phyloP scores from a whole-genome alignment of 2,888 invertebrate genomes.

The Cheilosia variabilis region DNA sequence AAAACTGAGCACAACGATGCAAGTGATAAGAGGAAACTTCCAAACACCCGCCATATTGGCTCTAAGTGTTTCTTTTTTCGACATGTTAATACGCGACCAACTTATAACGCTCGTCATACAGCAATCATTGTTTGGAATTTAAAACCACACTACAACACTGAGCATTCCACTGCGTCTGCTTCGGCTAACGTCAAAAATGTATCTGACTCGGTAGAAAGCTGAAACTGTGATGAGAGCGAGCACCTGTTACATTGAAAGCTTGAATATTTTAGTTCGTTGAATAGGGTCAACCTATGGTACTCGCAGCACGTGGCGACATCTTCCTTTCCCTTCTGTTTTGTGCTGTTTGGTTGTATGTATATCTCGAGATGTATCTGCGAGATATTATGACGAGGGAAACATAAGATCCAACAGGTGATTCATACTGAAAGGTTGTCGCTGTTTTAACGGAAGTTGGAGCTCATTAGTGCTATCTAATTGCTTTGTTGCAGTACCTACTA shows the following conservation, averaged over 20 bases:
- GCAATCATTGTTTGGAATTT: not conserved
- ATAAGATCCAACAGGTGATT: no score
- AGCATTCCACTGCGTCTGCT: constrained; percentile 2
- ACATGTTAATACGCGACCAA: not conserved
- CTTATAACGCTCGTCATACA: not conserved
- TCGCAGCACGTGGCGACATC: not conserved
- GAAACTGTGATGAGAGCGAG: constrained; percentile 4
- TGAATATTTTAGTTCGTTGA: constrained; percentile 2
- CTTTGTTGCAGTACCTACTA: no score
- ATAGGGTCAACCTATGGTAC: constrained; percentile 21
- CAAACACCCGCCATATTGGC: constrained; percentile 18
- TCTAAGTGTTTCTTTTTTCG: not conserved
- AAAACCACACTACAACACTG: not conserved
- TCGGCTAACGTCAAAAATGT: constrained; percentile 9
- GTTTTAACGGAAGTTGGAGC: no score
- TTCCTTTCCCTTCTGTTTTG: not conserved
- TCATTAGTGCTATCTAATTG: no score
- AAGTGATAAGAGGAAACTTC: constrained; percentile 3
- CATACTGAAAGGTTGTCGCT: no score
- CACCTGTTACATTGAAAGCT: constrained; percentile 36
- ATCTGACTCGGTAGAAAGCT: constrained; percentile 13
- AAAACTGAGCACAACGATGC: constrained; percentile 14
- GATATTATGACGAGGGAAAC: not conserved
- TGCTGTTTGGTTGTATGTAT: not conserved
- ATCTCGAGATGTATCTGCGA: not conserved